Percentiles rank a stretch among this genome's conserved stretches.
Conservation (phyloP, 2,888 invertebrate species). For the Xestia c-nigrum region DNA sequence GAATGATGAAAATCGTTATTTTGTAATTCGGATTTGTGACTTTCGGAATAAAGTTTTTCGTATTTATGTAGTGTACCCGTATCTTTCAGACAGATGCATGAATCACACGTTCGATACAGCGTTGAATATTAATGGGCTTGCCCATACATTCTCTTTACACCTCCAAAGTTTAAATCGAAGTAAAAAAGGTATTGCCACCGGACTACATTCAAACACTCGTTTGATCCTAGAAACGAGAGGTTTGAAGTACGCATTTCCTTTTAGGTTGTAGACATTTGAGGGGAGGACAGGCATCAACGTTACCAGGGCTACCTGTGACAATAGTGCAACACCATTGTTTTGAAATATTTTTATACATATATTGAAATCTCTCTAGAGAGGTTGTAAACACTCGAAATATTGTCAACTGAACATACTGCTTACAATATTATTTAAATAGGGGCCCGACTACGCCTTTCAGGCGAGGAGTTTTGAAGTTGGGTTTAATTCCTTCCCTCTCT, state of each 20-base stretch:
- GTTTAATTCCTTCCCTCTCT: too few species aligned
- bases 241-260: slow-evolving; percentile 19
- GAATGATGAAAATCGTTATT: too few species aligned
- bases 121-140: background rate
- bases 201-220: slow-evolving; percentile 12
- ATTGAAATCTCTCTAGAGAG: too few species aligned
- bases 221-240: slow-evolving; percentile 12
- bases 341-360: background rate
- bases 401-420: too few species aligned
- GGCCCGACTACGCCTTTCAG: too few species aligned
- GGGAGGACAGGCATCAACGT: background rate
- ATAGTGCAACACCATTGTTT: background rate
- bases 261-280: slow-evolving; percentile 6
- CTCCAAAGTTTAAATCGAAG: background rate
- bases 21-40: too few species aligned
- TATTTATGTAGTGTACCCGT: background rate
- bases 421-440: too few species aligned
- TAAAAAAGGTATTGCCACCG: background rate
- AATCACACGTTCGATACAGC: background rate
- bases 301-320: background rate
- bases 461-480: too few species aligned
- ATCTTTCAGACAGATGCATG: background rate
- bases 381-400: too few species aligned
- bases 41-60: too few species aligned
- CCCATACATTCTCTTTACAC: background rate